Percentiles rank a stretch among this genome's conserved stretches.
These are phyloP conservation scores for Thalpophila matura DNA, from an alignment of 2,888 invertebrate species.

Conservation along the genomic window DNA sequence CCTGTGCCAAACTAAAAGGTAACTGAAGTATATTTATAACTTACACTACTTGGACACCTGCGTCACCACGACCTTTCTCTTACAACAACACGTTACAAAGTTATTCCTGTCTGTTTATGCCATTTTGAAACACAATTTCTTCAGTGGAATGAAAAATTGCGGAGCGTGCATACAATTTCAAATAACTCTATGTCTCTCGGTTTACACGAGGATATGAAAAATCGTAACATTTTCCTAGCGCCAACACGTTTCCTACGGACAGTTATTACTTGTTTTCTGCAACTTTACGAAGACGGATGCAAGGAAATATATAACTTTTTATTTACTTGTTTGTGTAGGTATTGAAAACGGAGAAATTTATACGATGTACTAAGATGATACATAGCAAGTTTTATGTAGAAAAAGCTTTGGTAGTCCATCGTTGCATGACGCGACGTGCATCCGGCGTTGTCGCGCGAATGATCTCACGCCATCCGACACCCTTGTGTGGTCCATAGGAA, in stretches of 20 bases:
- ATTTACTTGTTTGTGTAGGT: conserved; percentile 14
- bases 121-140: conserved; percentile 38
- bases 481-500: conserved; percentile 51
- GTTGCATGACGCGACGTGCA: conserved; percentile 76
- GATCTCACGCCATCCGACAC: conserved; percentile 81
- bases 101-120: conserved; percentile 22
- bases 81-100: conserved; percentile 5
- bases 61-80: conserved; percentile 29
- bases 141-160: conserved; percentile 28
- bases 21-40: conserved; percentile 40
- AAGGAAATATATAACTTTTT: conserved; percentile 26
- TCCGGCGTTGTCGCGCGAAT: conserved; percentile 75
- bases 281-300: conserved; percentile 36
- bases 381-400: conserved; percentile 27
- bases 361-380: not conserved
- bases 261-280: conserved; percentile 56
- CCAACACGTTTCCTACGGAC: conserved; percentile 37
- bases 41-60: conserved; percentile 11
- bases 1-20: conserved; percentile 45
- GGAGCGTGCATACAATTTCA: conserved; percentile 36
- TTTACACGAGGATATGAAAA: conserved; percentile 49
- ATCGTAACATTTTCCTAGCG: conserved; percentile 49
- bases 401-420: conserved; percentile 63
- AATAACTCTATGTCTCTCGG: conserved; percentile 41
- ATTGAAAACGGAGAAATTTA: conserved; percentile 18